Base-by-base conservation (phyloP, 2,888 invertebrate species). In the Rapana venosa region DNA sequence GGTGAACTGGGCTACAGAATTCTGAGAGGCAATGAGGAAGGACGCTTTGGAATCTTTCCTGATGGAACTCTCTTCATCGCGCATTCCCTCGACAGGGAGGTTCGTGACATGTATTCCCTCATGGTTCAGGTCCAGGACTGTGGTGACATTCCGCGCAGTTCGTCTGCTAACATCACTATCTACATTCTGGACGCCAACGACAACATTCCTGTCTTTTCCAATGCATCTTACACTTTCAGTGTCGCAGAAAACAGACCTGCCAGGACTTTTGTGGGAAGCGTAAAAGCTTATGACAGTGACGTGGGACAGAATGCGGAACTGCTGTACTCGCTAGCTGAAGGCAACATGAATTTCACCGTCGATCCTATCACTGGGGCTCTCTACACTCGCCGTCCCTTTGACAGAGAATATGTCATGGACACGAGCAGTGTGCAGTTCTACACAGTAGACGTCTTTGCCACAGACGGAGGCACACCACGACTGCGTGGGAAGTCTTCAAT, bases 321-420 rank as follows among this genome's bases (percentile, higher is more conserved):
- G 89, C 98, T 98, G 5, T 99, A 99, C 95, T 98, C 98, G 96
- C 97, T 99, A 87, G 91, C 97, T 98, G 22, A 98, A 98, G 56
- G 92, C 35, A 91, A 93, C 85, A 88, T 90, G 17, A 93, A 93
- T 81, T 99, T 99, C 95, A 97, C 98, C 0, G 98, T 99, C 20
- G 98, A 99, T 96, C 98, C 98, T 1, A 98, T 98, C 0, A 98
- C 98, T 26, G 99, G 99, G 0, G 98, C 98, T 96, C 97, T 99
- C 85, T 97, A 97, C 93, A 98, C 98, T 94, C 98, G 98, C 96
- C 97, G 97, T 93, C 97, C 97, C 17, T 95, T 95, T 91, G 95
- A 96, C 90, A 90, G 96, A 26, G 96, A 96, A 92, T 88, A 90
- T 32, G 88, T 95, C 22, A 90, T 94, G 15, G 90, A 92, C 36